Percentiles rank a stretch among this genome's conserved stretches.
These are phyloP conservation scores for Corythaixoides concolor DNA, from an alignment of 2,113 vertebrate species.

Conservation along the genomic window DNA sequence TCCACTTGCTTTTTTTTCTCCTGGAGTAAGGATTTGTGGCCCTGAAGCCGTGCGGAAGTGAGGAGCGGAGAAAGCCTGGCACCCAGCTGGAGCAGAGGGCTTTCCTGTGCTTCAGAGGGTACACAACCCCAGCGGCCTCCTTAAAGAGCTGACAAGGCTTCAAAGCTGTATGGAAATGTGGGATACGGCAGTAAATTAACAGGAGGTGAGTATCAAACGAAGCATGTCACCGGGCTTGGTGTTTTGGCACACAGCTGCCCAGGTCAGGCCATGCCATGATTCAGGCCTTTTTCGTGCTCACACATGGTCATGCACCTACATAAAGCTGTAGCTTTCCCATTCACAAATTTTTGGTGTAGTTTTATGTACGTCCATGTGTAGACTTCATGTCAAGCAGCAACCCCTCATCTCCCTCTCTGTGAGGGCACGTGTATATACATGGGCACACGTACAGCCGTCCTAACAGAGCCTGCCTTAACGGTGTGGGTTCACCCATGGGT, in stretches of 20 bases:
- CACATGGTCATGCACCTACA: background rate
- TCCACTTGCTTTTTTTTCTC: background rate
- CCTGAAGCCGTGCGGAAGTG: background rate
- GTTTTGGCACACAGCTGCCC: background rate
- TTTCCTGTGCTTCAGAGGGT: background rate
- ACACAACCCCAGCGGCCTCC: rapidly evolving
- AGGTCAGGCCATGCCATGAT: background rate
- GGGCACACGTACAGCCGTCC: background rate
- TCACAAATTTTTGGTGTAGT: background rate
- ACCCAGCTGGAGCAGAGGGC: rapidly evolving
- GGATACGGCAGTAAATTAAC: background rate
- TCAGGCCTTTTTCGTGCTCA: background rate
- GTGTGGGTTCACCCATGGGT: rapidly evolving
- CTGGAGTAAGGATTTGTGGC: background rate
- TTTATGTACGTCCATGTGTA: rapidly evolving
- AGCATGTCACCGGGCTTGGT: background rate
- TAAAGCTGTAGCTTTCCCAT: background rate
- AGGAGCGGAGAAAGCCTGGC: background rate
- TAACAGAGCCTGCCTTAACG: rapidly evolving
- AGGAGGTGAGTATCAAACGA: background rate
- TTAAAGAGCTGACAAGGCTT: background rate
- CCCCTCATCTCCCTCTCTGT: background rate
- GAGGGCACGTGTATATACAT: rapidly evolving
- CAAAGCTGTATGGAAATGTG: background rate
- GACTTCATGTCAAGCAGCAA: background rate